These are phyloP conservation scores for Sweltsa coloradensis DNA, from an alignment of 1,140 invertebrate genomes.

Conservation along the genomic window DNA sequence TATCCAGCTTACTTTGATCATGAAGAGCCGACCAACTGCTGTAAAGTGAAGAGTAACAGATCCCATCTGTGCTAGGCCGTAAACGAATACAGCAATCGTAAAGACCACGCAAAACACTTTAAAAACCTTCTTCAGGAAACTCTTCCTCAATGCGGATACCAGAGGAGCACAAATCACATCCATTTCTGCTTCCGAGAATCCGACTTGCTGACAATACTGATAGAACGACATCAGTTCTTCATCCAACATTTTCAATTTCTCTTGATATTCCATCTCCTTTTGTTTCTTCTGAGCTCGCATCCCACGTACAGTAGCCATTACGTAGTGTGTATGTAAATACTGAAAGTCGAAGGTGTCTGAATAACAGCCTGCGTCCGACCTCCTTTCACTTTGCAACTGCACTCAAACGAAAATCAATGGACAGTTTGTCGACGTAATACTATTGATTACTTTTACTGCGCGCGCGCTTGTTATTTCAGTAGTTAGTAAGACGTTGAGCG, in stretches of 20 bases:
- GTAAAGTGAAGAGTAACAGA: conserved; percentile 41
- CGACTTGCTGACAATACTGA: conserved; percentile 50
- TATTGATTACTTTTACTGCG: no score
- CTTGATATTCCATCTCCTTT: conserved; percentile 15
- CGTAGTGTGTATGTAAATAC: no score
- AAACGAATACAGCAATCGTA: conserved; percentile 18
- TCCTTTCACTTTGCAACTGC: conserved; percentile 7
- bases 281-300: conserved; percentile 2
- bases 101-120: conserved; percentile 28
- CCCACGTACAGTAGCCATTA: neutral
- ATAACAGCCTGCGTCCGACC: no score
- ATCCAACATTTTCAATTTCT: conserved; percentile 36
- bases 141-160: conserved; percentile 41
- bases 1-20: conserved; percentile 36
- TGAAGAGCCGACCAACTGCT: conserved; percentile 43
- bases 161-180: conserved; percentile 50
- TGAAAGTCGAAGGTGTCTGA: neutral
- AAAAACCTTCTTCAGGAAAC: conserved; percentile 36
- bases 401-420: no score
- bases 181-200: conserved; percentile 52
- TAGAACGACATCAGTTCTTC: conserved; percentile 41
- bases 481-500: no score
- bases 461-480: no score
- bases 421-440: no score
- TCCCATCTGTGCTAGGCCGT: conserved; percentile 32